Evolutionary conservation across 2,888 invertebrate genomes (phyloP).

Genomic region (Polydesmus complanatus): DNA sequence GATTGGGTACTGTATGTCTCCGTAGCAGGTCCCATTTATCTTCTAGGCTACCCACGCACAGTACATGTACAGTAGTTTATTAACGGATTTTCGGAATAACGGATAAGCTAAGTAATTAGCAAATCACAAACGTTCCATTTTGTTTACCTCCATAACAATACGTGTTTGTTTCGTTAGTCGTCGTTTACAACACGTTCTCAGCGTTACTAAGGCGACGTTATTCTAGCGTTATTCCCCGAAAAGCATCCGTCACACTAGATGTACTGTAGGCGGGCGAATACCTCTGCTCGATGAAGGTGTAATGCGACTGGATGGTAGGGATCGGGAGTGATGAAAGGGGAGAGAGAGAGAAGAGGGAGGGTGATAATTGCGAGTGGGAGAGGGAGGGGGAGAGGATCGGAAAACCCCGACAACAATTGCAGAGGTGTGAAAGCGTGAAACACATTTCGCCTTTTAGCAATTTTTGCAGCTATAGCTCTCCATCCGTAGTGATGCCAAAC

Average conservation of each 20-base stretch:
- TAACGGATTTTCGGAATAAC: too few relatives aligned
- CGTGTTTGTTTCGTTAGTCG: neutral
- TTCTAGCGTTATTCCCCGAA: neutral
- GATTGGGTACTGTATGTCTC: too few relatives aligned
- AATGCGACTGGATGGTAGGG: neutral
- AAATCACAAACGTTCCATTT: too few relatives aligned
- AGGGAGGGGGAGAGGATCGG: neutral
- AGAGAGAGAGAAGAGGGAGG: too few relatives aligned
- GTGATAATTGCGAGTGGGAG: neutral
- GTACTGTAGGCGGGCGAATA: neutral
- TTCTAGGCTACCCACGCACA: too few relatives aligned
- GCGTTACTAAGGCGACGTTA: neutral
- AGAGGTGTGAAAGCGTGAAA: neutral
- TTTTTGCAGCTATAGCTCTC: neutral
- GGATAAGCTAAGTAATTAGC: too few relatives aligned
- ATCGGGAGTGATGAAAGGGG: too few relatives aligned
- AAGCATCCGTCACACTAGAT: neutral
- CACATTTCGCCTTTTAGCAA: neutral
- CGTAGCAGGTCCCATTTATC: too few relatives aligned
- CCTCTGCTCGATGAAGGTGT: neutral
- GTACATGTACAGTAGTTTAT: too few relatives aligned
- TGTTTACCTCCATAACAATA: too few relatives aligned
- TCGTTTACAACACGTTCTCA: neutral
- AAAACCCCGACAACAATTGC: neutral
- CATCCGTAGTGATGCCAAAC: neutral